Conservation (phyloP, 2,113 vertebrate species). For the Triplophysa dalaica region DNA sequence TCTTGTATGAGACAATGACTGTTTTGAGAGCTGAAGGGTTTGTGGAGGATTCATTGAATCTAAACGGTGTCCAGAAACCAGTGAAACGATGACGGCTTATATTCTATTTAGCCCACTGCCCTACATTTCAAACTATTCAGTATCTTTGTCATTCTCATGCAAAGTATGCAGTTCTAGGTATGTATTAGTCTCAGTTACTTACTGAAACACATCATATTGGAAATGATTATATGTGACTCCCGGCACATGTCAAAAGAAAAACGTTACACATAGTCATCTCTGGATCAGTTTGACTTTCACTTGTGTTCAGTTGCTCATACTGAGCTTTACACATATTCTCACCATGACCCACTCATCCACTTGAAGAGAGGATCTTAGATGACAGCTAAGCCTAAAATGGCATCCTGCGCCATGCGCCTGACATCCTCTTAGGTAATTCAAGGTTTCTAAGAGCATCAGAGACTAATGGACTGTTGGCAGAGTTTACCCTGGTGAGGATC, state of each 20-base stretch:
- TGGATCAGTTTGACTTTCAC: neutral
- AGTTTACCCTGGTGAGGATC: neutral
- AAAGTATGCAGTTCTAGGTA: too few species aligned
- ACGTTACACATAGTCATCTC: neutral
- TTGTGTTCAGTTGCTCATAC: neutral
- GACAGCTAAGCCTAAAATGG: conserved; percentile 13
- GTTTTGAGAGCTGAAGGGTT: conserved; percentile 1
- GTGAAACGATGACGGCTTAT: conserved; percentile 21
- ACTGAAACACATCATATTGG: too few species aligned
- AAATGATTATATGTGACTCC: too few species aligned
- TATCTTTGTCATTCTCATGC: too few species aligned
- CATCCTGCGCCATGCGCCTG: neutral
- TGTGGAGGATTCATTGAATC: conserved; percentile 5
- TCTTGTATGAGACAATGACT: conserved; percentile 21
- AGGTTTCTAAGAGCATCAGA: conserved; percentile 13
- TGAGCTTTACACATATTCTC: neutral
- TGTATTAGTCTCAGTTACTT: too few species aligned
- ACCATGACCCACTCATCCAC: neutral
- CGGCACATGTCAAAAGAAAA: too few species aligned
- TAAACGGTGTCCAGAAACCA: conserved; percentile 4
- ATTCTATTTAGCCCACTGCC: conserved; percentile 11
- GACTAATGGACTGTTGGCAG: conserved; percentile 21
- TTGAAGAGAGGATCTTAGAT: conserved; percentile 10
- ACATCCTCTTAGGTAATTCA: conserved; percentile 1
- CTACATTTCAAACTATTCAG: neutral